Percentiles rank a stretch among this genome's conserved stretches.
phyloP scores from a whole-genome alignment of 1,140 invertebrate species.

The Conus betulinus region DNA sequence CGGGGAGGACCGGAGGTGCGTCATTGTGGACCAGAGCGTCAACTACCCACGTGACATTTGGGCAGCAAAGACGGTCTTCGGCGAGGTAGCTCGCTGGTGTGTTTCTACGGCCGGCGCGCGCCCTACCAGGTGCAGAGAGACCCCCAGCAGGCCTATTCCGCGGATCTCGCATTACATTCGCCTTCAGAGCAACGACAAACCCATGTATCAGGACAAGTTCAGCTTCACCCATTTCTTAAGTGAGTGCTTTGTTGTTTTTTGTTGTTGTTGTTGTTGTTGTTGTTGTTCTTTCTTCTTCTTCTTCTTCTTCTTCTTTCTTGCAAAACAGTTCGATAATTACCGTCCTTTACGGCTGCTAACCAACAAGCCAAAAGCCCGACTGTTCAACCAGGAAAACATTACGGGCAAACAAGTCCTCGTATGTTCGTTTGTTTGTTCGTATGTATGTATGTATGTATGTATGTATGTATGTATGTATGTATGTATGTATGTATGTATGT shows the following conservation, averaged over 20 bases:
- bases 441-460: too few species aligned
- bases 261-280: neutral
- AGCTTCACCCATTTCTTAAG: slow-evolving; percentile 19
- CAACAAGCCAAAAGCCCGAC: too few species aligned
- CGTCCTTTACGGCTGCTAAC: too few species aligned
- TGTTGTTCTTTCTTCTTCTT: too few species aligned
- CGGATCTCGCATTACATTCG: slow-evolving; percentile 34
- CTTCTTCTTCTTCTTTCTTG: too few species aligned
- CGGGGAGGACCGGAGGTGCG: neutral
- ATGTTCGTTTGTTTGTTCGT: too few species aligned
- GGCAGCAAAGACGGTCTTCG: slow-evolving; percentile 1
- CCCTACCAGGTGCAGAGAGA: neutral
- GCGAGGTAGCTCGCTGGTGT: slow-evolving; percentile 33
- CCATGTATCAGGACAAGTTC: neutral
- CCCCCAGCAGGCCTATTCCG: slow-evolving; percentile 25
- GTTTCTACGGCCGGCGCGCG: slow-evolving; percentile 24
- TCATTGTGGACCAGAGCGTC: neutral
- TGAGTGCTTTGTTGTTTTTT: neutral
- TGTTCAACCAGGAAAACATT: too few species aligned
- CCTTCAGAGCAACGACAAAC: neutral
- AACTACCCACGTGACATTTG: slow-evolving; percentile 37
- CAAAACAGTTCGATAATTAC: too few species aligned
- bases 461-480: too few species aligned
- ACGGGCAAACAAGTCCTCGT: too few species aligned
- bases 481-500: too few species aligned